phyloP scores from a whole-genome alignment of 1,140 invertebrate species.

The Bombyx mandarina region DNA sequence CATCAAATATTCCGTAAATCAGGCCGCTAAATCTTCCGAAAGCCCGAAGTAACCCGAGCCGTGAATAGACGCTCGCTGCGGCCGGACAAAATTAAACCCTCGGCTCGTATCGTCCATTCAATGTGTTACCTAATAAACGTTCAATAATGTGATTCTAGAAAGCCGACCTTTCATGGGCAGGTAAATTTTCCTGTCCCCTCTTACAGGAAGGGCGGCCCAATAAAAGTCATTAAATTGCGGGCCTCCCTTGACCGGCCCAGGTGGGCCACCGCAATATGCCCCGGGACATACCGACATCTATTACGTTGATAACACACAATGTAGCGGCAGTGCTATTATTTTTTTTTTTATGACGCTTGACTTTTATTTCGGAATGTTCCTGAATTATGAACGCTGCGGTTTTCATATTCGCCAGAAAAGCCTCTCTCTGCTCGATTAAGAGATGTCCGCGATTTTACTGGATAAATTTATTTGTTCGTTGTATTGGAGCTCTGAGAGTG shows the following conservation, averaged over 20 bases:
- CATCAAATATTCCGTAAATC: background rate
- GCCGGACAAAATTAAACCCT: conserved; percentile 17
- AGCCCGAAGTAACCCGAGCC: background rate
- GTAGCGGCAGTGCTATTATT: conserved; percentile 1
- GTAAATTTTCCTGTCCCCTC: conserved; percentile 35
- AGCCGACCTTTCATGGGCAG: conserved; percentile 26
- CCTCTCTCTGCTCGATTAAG: too few relatives aligned
- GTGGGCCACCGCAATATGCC: conserved; percentile 26
- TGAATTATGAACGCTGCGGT: too few relatives aligned
- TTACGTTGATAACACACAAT: conserved; percentile 12
- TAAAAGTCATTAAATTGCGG: conserved; percentile 47
- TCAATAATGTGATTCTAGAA: conserved; percentile 39
- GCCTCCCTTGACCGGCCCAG: conserved; percentile 24
- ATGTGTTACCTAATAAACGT: conserved; percentile 44
- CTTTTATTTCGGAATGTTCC: too few relatives aligned
- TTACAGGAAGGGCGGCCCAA: conserved; percentile 25
- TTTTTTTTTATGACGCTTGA: background rate
- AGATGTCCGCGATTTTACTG: too few relatives aligned
- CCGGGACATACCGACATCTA: conserved; percentile 14
- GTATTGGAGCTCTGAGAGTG: too few relatives aligned
- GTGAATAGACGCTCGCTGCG: conserved; percentile 5
- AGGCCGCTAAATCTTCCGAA: background rate
- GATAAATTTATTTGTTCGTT: too few relatives aligned
- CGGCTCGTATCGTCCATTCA: conserved; percentile 23
- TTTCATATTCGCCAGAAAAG: too few relatives aligned